These are phyloP conservation scores for Podarcis muralis DNA, from an alignment of 2,113 vertebrate genomes.

Conservation along the genomic window DNA sequence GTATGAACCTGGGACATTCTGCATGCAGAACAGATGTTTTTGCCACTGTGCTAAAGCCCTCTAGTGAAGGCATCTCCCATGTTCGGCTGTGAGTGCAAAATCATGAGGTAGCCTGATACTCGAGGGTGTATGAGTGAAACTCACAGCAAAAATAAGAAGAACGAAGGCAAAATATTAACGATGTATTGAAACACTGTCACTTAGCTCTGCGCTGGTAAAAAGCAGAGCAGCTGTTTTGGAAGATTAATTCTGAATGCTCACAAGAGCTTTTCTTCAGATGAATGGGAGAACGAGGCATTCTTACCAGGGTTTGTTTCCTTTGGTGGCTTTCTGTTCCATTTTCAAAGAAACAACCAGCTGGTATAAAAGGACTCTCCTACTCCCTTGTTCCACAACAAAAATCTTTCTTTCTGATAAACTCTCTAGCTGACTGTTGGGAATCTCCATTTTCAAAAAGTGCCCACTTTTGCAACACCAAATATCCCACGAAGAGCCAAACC, in stretches of 20 bases:
- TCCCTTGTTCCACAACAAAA: slow-evolving; percentile 55
- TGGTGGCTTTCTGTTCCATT: slow-evolving; percentile 4
- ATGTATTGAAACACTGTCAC: background rate
- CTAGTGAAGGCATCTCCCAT: no score
- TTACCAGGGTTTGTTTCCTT: slow-evolving; percentile 46
- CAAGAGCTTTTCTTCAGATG: slow-evolving; percentile 41
- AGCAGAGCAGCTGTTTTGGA: slow-evolving; percentile 34
- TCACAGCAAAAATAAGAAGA: background rate
- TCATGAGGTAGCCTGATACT: background rate
- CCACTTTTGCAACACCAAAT: slow-evolving; percentile 54
- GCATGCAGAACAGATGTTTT: no score
- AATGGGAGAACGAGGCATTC: slow-evolving; percentile 40
- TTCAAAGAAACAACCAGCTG: background rate
- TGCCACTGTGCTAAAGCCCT: no score
- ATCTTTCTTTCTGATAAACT: slow-evolving; percentile 64
- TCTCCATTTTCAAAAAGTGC: slow-evolving; percentile 69
- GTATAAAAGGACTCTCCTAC: background rate
- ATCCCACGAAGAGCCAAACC: slow-evolving; percentile 51
- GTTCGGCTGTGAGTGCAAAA: background rate
- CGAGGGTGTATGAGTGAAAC: background rate
- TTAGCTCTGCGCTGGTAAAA: slow-evolving; percentile 48
- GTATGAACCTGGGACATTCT: no score
- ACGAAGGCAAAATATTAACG: background rate
- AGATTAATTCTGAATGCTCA: slow-evolving; percentile 50
- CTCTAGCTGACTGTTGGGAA: slow-evolving; percentile 63